Conservation (phyloP, 23 tunicate genomes). For the Trididemnum miniatum region DNA sequence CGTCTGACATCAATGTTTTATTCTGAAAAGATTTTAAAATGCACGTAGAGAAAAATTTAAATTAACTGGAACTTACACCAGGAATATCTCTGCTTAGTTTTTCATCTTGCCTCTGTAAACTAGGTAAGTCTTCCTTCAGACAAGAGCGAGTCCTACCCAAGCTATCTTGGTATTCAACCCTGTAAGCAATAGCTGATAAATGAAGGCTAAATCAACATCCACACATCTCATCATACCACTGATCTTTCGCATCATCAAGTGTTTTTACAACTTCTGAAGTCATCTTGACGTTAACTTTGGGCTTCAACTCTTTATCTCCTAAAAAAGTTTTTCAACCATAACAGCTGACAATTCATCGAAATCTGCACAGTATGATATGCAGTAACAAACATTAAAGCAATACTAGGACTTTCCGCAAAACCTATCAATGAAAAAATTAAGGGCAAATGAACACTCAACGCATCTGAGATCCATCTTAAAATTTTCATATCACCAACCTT, state of each 20-base stretch:
- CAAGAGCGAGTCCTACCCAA: conserved; percentile 78
- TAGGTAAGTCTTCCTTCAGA: conserved; percentile 47
- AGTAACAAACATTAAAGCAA: no score
- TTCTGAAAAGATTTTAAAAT: conserved; percentile 22
- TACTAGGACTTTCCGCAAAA: no score
- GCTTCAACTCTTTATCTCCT: conserved; percentile 31
- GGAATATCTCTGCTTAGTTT: conserved; percentile 15
- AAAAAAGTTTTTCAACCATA: no score
- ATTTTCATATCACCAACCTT: conserved; percentile 31
- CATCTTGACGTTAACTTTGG: conserved; percentile 65
- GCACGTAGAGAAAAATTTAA: no score
- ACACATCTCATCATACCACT: no score
- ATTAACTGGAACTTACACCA: not conserved
- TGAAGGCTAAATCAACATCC: no score
- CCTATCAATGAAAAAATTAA: no score
- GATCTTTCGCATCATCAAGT: conserved; percentile 36
- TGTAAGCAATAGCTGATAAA: no score
- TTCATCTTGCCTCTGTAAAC: conserved; percentile 52
- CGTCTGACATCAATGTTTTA: conserved; percentile 69
- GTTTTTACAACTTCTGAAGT: conserved; percentile 30
- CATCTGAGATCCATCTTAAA: no score
- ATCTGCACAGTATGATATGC: no score
- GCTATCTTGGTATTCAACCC: conserved; percentile 83
- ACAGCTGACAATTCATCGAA: no score
- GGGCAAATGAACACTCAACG: no score